phyloP scores from a whole-genome alignment of 2,113 vertebrate species.

The Gasterosteus nipponicus region DNA sequence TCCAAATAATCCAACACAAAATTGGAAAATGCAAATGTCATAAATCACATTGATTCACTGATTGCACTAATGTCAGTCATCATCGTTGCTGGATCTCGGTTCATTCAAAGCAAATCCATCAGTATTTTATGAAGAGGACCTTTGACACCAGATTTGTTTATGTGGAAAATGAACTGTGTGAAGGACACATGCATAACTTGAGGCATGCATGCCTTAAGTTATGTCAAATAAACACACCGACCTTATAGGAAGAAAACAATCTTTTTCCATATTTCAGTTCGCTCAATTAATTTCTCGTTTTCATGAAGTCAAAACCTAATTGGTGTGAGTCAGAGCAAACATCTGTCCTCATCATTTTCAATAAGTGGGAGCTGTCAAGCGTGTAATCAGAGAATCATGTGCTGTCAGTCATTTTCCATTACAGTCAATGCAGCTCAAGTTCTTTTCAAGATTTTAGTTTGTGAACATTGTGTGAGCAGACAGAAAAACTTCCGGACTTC shows the following conservation, averaged over 20 bases:
- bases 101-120: slow-evolving; percentile 23
- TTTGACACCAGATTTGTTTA: slow-evolving; percentile 37
- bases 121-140: slow-evolving; percentile 12
- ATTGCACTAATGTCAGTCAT: slow-evolving; percentile 14
- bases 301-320: slow-evolving; percentile 78
- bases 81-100: slow-evolving; percentile 23
- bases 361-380: slow-evolving; percentile 79
- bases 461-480: slow-evolving; percentile 46
- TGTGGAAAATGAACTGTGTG: slow-evolving; percentile 26
- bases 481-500: slow-evolving; percentile 47
- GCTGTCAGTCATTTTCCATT: slow-evolving; percentile 78
- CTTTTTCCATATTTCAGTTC: slow-evolving; percentile 67
- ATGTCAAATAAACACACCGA: slow-evolving; percentile 38
- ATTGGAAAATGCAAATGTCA: background rate
- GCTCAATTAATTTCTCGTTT: slow-evolving; percentile 78
- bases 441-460: slow-evolving; percentile 57
- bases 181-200: slow-evolving; percentile 15
- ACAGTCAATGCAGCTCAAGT: slow-evolving; percentile 58
- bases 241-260: slow-evolving; percentile 53
- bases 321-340: slow-evolving; percentile 77
- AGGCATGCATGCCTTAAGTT: slow-evolving; percentile 40
- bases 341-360: slow-evolving; percentile 81
- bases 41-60: slow-evolving; percentile 9
- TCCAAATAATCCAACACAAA: background rate
- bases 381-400: slow-evolving; percentile 80